Percentiles rank a stretch among this genome's conserved stretches.
Evolutionary conservation across 2,113 vertebrate genomes (phyloP).

Genomic region (Neotoma lepida): DNA sequence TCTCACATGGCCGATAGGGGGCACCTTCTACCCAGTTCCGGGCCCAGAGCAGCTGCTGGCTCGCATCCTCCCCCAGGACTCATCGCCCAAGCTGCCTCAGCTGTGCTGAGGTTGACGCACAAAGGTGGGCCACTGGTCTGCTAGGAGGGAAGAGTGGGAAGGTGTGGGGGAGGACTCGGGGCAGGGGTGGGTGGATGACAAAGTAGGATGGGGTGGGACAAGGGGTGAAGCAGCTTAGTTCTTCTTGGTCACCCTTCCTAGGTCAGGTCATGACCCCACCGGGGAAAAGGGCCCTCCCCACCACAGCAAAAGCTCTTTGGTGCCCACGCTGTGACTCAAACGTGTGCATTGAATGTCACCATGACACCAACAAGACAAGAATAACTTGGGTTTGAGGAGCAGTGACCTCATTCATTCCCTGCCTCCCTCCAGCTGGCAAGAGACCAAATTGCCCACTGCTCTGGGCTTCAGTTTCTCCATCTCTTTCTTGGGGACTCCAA

Average conservation of each 20-base stretch:
- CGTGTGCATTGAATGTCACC: background rate
- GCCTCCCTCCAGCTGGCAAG: background rate
- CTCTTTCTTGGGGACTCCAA: background rate
- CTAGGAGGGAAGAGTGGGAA: too few species aligned
- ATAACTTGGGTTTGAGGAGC: background rate
- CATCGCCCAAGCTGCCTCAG: background rate
- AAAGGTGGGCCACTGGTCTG: background rate
- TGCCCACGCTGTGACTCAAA: background rate
- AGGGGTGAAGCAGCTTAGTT: background rate
- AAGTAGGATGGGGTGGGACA: background rate
- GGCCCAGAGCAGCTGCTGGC: background rate
- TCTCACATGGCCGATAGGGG: background rate
- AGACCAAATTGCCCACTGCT: background rate
- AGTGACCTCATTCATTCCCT: background rate
- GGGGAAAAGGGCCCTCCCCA: background rate
- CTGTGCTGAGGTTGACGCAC: background rate
- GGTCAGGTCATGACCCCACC: background rate
- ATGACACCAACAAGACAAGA: background rate
- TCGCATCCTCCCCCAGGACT: background rate
- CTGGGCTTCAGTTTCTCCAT: background rate
- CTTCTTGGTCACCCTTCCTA: background rate
- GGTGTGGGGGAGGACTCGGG: background rate
- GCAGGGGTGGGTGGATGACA: background rate
- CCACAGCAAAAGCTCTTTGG: background rate
- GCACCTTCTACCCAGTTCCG: background rate